phyloP scores from a whole-genome alignment of 2,797 vertebrate species.

The Pyrrhura leucotis region DNA sequence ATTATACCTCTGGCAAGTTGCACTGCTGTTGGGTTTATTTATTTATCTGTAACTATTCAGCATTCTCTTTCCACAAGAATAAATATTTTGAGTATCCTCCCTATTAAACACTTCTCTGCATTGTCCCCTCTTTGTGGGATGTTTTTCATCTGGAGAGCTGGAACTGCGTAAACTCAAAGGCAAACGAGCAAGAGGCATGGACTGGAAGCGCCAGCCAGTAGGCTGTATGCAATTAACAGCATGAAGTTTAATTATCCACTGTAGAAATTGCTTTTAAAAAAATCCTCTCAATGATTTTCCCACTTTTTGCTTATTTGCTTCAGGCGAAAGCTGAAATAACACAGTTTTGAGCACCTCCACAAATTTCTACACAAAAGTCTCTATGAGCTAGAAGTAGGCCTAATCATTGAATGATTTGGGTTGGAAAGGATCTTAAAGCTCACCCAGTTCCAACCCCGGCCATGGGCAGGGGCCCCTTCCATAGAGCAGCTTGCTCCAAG shows the following conservation, averaged over 20 bases:
- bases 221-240: not conserved
- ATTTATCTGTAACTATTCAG: not conserved
- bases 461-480: not conserved
- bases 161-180: not conserved
- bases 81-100: not conserved
- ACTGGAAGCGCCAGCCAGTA: not conserved
- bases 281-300: fast-evolving
- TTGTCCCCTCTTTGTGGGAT: not conserved
- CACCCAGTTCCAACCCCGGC: not conserved
- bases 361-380: not conserved
- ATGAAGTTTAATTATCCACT: not conserved
- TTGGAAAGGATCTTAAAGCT: not conserved
- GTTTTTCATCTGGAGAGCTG: not conserved
- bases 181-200: not conserved
- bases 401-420: not conserved
- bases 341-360: not conserved
- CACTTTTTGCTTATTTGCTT: not conserved
- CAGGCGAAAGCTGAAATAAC: not conserved
- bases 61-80: not conserved
- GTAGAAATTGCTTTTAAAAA: not conserved
- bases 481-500: not conserved
- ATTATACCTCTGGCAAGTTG: not conserved
- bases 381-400: not conserved
- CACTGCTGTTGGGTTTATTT: not conserved
- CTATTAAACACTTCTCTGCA: not conserved